Evolutionary conservation across 2,113 vertebrate genomes (phyloP).

Genomic region (Campylorhamphus procurvoides): DNA sequence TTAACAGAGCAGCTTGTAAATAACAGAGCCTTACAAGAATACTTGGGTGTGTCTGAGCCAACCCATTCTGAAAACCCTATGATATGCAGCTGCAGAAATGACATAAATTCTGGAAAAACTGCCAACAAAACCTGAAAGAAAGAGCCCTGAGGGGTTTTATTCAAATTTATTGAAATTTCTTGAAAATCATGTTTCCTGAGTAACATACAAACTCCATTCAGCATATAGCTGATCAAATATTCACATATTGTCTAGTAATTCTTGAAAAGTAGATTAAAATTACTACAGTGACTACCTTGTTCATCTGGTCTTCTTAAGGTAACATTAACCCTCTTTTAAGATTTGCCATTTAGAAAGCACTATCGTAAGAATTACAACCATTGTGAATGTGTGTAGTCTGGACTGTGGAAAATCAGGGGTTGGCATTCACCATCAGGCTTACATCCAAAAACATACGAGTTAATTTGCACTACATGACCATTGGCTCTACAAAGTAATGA

Average conservation of each 20-base stretch:
- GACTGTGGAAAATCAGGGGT: neutral
- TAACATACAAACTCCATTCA: neutral
- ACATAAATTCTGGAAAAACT: slow-evolving; percentile 1
- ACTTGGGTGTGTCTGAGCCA: slow-evolving; percentile 26
- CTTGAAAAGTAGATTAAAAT: neutral
- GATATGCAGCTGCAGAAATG: slow-evolving; percentile 16
- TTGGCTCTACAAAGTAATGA: neutral
- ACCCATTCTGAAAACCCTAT: neutral
- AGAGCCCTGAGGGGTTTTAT: neutral
- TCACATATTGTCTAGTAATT: neutral
- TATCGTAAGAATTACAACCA: neutral
- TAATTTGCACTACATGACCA: neutral
- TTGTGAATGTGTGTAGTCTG: neutral
- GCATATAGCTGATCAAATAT: neutral
- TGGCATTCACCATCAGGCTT: neutral
- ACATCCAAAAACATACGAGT: neutral
- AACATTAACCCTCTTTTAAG: neutral
- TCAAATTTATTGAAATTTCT: neutral
- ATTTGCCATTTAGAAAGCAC: neutral
- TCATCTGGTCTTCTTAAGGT: neutral
- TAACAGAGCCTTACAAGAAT: slow-evolving; percentile 6
- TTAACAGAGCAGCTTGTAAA: neutral
- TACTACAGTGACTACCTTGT: neutral
- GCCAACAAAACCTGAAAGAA: neutral
- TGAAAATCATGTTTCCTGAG: slow-evolving; percentile 13